Evolutionary conservation across 2,797 vertebrate species (phyloP), one percentile per base, ranked within the genome.

Genomic region (Sebastes hopkinsi): DNA sequence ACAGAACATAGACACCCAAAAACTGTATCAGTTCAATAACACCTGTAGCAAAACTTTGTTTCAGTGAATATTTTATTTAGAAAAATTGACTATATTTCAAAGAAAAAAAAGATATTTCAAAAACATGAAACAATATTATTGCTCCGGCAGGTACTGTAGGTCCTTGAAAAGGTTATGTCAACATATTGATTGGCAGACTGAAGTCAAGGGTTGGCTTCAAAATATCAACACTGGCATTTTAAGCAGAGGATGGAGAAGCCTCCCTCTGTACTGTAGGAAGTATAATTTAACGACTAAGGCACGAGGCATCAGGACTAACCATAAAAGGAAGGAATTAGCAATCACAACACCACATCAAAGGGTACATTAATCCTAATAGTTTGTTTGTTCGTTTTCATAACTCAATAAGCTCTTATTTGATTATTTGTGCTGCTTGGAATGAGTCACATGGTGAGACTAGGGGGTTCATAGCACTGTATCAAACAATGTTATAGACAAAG

Each of bases 311-410:
- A 10, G 16, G 9, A 22, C 20, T 29, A 27, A 72, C 77, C 81
- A 83, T 84, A 81, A 83, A 91, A 87, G 77, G 75, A 46, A 74
- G 34, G 34, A 52, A 60, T 56, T 54, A 70, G 52, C 67, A 58
- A 73, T 75, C 56, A 72, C 23, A 67, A 54, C 59, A 58, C 8
- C 20, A 64, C 74, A 82, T 82, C 75, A 81, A 71, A 77, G 50
- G 0, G 6, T 5, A 70, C 18, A 58, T 36, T 72, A 76, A 62
- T 55, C 38, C 59, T 46, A 27, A 78, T 83, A 58, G 79, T 89
- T 62, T 77, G 32, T 67, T 77, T 76, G 64, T 70, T 82, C 52
- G 60, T 65, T 82, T 52, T 59, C 58, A 67, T 69, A 46, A 69
- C 34, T 72, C 60, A 66, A 8, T 22, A 20, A 84, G 27, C 29